Evolutionary conservation across 2,797 vertebrate species (phyloP).

Genomic region (Potorous gilbertii): DNA sequence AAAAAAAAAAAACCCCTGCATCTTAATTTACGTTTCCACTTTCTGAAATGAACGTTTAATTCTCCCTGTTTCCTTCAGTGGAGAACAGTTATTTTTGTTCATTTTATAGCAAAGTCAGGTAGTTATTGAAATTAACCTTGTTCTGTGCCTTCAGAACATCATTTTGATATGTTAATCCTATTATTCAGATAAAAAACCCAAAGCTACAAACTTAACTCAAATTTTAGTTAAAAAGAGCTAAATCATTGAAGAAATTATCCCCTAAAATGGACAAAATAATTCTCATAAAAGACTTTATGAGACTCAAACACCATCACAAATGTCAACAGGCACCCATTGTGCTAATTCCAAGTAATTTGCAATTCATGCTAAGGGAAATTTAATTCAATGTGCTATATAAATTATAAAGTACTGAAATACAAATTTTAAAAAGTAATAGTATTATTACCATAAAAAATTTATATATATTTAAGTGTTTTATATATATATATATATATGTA

Average conservation of each 20-base stretch:
- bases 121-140: constrained; percentile 7
- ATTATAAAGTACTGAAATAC: constrained; percentile 52
- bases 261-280: background rate
- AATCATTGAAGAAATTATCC: background rate
- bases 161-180: constrained; percentile 28
- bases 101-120: background rate
- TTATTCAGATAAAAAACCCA: constrained; percentile 17
- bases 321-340: background rate
- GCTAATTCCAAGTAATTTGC: background rate
- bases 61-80: background rate
- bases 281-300: background rate
- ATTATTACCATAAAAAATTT: rapidly evolving
- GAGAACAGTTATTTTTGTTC: background rate
- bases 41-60: background rate
- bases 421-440: constrained; percentile 40
- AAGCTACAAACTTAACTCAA: background rate
- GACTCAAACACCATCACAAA: constrained; percentile 23
- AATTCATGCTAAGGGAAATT: constrained; percentile 57
- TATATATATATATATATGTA: too few species aligned
- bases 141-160: background rate
- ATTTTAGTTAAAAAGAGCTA: constrained; percentile 24
- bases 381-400: constrained; percentile 48
- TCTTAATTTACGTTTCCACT: background rate
- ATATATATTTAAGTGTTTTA: background rate
- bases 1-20: background rate